These are phyloP conservation scores for Drosophila sechellia DNA, from an alignment of 1,140 invertebrate genomes.

Conservation along the genomic window DNA sequence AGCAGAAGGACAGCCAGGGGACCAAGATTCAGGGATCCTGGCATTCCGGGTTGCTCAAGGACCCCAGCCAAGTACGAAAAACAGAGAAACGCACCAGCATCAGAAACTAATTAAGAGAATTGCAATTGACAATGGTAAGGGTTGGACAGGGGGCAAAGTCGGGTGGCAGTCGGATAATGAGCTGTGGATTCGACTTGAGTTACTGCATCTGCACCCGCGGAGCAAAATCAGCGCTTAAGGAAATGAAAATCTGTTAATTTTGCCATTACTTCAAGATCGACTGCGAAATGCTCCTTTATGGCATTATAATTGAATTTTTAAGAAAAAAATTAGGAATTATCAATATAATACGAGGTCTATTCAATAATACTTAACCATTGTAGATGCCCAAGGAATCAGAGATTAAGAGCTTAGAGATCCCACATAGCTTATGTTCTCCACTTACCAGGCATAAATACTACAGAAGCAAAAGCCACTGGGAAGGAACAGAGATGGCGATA, in stretches of 20 bases:
- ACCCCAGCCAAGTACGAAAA: background rate
- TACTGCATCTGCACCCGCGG: constrained; percentile 7
- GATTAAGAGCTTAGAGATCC: too few relatives aligned
- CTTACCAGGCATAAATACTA: constrained; percentile 24
- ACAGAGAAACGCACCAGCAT: constrained; percentile 43
- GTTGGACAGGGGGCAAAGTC: background rate
- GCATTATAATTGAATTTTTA: too few relatives aligned
- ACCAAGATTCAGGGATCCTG: background rate
- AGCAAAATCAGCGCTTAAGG: constrained; percentile 1
- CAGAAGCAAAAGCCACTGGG: constrained; percentile 23
- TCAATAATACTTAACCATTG: too few relatives aligned
- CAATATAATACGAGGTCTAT: too few relatives aligned
- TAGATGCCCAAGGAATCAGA: too few relatives aligned
- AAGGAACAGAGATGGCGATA: background rate
- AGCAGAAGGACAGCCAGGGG: constrained; percentile 4
- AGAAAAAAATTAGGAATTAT: too few relatives aligned
- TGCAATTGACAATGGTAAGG: constrained; percentile 61
- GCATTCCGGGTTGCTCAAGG: background rate
- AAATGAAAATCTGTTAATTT: constrained; percentile 19
- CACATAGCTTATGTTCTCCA: constrained; percentile 20
- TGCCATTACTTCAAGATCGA: background rate
- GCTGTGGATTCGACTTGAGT: constrained; percentile 7
- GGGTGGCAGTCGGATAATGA: constrained; percentile 31
- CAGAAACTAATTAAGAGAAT: constrained; percentile 72
- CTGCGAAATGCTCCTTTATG: background rate